Evolutionary conservation across 2,888 invertebrate species (phyloP).

Genomic region (Campoletis raptor): DNA sequence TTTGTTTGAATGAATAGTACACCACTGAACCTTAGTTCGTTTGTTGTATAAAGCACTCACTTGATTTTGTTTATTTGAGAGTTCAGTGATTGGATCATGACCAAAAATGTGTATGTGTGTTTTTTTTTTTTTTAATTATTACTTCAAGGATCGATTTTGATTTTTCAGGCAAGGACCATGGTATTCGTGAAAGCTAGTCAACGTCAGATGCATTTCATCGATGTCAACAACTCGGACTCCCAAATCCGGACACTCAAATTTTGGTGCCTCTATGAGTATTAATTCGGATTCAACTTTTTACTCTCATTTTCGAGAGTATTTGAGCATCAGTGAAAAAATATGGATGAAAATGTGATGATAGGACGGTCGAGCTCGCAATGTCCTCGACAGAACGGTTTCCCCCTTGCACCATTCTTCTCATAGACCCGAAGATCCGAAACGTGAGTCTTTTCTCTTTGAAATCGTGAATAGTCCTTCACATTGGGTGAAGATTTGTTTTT

Average conservation of each 20-base stretch:
- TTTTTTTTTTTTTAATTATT: not conserved
- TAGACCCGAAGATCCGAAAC: not conserved
- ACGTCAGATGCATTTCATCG: too few species aligned
- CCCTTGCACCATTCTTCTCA: constrained; percentile 11
- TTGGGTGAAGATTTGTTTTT: not conserved
- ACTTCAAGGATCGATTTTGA: too few species aligned
- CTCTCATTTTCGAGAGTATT: too few species aligned
- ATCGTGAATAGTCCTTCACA: constrained; percentile 11
- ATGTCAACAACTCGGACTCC: too few species aligned
- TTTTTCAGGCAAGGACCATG: too few species aligned
- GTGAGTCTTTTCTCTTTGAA: constrained; percentile 14
- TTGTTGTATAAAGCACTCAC: not conserved
- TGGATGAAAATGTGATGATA: constrained; percentile 29
- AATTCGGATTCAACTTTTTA: not conserved
- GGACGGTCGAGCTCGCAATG: constrained; percentile 35
- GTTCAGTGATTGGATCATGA: not conserved
- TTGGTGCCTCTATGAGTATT: not conserved
- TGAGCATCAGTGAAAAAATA: constrained; percentile 29
- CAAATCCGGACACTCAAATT: too few species aligned
- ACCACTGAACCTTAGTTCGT: not conserved
- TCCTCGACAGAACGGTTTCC: constrained; percentile 33
- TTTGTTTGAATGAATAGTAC: not conserved
- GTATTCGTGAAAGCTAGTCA: too few species aligned
- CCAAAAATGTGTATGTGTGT: not conserved
- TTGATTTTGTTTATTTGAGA: not conserved